Evolutionary conservation across 2,888 invertebrate genomes (phyloP).

Genomic region (Acheta domesticus): DNA sequence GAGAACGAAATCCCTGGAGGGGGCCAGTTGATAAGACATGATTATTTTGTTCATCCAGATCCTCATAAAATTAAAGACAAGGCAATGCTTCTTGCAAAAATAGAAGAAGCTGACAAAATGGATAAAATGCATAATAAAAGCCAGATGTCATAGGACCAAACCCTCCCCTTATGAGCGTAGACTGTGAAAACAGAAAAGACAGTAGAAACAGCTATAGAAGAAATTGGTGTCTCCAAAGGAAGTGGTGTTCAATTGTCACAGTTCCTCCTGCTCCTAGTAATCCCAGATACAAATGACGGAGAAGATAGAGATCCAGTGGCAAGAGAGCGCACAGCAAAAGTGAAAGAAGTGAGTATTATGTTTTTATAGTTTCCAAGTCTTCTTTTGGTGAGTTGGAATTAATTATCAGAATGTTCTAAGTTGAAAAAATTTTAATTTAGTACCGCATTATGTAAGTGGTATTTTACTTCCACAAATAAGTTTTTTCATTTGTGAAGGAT

Average conservation of each 20-base stretch:
- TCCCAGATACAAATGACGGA: conserved; percentile 59
- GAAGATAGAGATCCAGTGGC: conserved; percentile 66
- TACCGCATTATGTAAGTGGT: too few relatives aligned
- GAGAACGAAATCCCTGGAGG: conserved; percentile 36
- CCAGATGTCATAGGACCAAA: conserved; percentile 58
- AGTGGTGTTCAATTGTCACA: conserved; percentile 47
- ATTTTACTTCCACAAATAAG: too few relatives aligned
- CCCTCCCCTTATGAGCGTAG: conserved; percentile 37
- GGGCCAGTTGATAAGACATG: conserved; percentile 41
- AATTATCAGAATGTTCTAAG: too few relatives aligned
- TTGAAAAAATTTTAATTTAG: too few relatives aligned
- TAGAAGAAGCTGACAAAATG: conserved; percentile 76
- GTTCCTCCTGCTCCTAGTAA: conserved; percentile 55
- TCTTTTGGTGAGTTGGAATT: background rate
- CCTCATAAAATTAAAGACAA: conserved; percentile 75
- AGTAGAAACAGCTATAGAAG: conserved; percentile 41
- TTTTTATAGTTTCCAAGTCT: background rate
- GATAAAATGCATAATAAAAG: conserved; percentile 51
- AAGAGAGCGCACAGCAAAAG: conserved; percentile 72
- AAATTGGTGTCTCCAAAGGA: conserved; percentile 38
- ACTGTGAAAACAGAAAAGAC: conserved; percentile 44
- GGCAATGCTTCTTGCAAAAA: conserved; percentile 74
- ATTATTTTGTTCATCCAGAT: conserved; percentile 51
- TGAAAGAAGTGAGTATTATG: conserved; percentile 74
- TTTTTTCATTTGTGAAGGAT: too few relatives aligned